Percentiles rank a stretch among this genome's conserved stretches.
These are phyloP conservation scores for Chrysemys picta DNA, from an alignment of 2,113 vertebrate species.

Conservation along the genomic window DNA sequence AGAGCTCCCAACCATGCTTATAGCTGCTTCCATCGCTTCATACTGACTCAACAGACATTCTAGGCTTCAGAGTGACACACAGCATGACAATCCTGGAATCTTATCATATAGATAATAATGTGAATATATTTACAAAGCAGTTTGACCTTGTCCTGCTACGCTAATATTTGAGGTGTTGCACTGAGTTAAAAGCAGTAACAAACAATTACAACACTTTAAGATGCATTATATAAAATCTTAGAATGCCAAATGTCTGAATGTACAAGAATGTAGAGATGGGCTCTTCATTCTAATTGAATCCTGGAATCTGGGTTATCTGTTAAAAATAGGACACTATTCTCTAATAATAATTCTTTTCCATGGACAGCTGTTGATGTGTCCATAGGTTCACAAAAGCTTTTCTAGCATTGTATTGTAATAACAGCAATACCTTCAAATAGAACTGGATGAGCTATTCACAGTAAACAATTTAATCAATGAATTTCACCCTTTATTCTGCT, in stretches of 20 bases:
- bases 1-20: not conserved
- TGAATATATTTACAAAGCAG: not conserved
- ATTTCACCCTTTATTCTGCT: conserved; percentile 66
- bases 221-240: conserved; percentile 25
- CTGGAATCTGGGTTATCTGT: conserved; percentile 68
- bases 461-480: conserved; percentile 56
- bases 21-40: not conserved
- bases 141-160: not conserved
- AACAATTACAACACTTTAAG: conserved; percentile 49
- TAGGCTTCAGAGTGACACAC: no score
- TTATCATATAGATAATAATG: not conserved
- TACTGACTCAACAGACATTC: not conserved
- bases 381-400: conserved; percentile 69
- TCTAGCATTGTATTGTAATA: conserved; percentile 46
- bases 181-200: conserved; percentile 38
- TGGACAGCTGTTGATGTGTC: conserved; percentile 70
- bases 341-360: conserved; percentile 74
- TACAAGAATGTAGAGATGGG: conserved; percentile 59
- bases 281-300: conserved; percentile 70
- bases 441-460: conserved; percentile 30
- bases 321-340: conserved; percentile 70
- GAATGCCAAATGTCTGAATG: conserved; percentile 64
- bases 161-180: conserved; percentile 30
- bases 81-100: not conserved
- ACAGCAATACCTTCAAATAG: conserved; percentile 63